phyloP scores from a whole-genome alignment of 2,113 vertebrate species.

The Plecotus auritus region DNA sequence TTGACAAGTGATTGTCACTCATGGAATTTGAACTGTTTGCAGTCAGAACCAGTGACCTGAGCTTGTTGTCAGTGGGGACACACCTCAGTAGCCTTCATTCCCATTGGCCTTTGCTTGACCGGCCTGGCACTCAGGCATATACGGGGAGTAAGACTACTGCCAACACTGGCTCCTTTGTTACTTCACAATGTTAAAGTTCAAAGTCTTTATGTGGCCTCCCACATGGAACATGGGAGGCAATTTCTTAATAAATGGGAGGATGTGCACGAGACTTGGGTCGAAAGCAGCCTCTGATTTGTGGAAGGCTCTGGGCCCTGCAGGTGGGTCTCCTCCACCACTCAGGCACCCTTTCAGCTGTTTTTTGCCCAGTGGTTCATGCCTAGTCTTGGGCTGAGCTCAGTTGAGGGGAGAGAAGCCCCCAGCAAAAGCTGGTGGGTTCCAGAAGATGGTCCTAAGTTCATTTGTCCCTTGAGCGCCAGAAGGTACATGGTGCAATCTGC shows the following conservation, averaged over 20 bases:
- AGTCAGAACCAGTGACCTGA: slow-evolving; percentile 43
- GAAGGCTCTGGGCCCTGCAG: not conserved
- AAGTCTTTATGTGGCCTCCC: slow-evolving; percentile 46
- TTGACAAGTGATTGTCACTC: not conserved
- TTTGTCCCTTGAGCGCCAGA: not conserved
- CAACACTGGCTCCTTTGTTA: slow-evolving; percentile 31
- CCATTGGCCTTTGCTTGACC: slow-evolving; percentile 39
- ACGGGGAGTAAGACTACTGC: not conserved
- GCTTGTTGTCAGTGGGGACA: slow-evolving; percentile 28
- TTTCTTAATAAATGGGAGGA: slow-evolving; percentile 7
- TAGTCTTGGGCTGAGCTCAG: not conserved
- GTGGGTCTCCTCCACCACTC: not conserved
- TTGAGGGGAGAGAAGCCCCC: not conserved
- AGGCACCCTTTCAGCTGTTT: not conserved
- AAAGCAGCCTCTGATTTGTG: not conserved
- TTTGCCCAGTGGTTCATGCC: not conserved
- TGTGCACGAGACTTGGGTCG: not conserved
- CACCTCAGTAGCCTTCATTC: slow-evolving; percentile 41
- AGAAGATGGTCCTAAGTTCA: not conserved
- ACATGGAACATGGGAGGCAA: not conserved
- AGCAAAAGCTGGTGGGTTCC: not conserved
- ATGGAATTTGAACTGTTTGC: slow-evolving; percentile 54
- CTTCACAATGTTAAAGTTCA: slow-evolving; percentile 44
- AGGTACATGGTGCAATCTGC: not conserved
- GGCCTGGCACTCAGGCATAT: not conserved